These are phyloP conservation scores for Plecturocebus donacophilus DNA, from an alignment of 2,113 vertebrate genomes.

Conservation along the genomic window DNA sequence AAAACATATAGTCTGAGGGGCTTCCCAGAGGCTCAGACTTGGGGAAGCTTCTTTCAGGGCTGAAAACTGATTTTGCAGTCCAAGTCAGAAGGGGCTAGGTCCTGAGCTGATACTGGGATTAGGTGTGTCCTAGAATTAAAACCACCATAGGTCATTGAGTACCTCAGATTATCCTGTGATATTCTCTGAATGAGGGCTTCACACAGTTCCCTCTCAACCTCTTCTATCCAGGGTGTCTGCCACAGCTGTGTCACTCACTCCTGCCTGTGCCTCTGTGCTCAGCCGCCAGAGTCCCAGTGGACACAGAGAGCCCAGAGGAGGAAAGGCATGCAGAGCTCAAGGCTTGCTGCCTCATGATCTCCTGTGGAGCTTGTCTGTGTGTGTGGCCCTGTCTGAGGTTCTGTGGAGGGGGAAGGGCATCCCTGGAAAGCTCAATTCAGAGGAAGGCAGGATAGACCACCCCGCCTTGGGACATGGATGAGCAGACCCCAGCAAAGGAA, in stretches of 20 bases:
- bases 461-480: neutral
- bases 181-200: neutral
- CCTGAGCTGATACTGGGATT: neutral
- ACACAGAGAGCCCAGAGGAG: neutral
- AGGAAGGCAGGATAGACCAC: neutral
- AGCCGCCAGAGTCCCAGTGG: neutral
- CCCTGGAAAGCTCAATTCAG: neutral
- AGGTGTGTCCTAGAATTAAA: constrained; percentile 42
- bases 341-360: neutral
- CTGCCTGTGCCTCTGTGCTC: neutral
- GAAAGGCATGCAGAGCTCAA: neutral
- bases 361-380: neutral
- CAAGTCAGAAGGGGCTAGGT: neutral
- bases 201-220: neutral
- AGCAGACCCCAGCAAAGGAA: neutral
- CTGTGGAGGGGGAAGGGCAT: neutral
- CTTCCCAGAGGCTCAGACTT: neutral
- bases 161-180: neutral
- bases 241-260: neutral
- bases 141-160: neutral
- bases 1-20: neutral
- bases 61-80: constrained; percentile 28
- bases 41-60: neutral
- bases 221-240: neutral
- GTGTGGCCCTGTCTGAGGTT: neutral